phyloP scores from a whole-genome alignment of 2,888 invertebrate genomes.

The Plagiodera versicolora region DNA sequence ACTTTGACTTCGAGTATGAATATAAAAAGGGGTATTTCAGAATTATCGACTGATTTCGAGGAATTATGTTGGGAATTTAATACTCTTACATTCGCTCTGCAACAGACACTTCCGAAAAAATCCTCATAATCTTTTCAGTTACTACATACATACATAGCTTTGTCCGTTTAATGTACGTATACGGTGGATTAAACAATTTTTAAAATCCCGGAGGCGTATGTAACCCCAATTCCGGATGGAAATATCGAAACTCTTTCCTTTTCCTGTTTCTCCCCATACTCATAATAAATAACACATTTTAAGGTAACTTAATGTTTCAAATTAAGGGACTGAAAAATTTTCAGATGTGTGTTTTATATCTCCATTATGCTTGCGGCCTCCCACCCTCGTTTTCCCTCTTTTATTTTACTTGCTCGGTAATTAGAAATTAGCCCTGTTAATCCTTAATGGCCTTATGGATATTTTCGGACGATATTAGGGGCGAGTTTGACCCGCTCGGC shows the following conservation, averaged over 20 bases:
- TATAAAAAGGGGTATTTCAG: background rate
- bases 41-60: background rate
- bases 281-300: slow-evolving; percentile 52
- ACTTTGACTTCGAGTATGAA: too few relatives aligned
- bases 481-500: slow-evolving; percentile 39
- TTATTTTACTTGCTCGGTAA: slow-evolving; percentile 49
- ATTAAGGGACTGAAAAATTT: slow-evolving; percentile 51
- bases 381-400: slow-evolving; percentile 37
- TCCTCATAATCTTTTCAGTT: slow-evolving; percentile 52
- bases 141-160: slow-evolving; percentile 48
- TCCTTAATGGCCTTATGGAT: slow-evolving; percentile 47
- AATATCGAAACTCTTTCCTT: slow-evolving; percentile 46
- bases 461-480: slow-evolving; percentile 45
- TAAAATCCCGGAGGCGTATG: slow-evolving; percentile 43
- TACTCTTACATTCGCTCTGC: slow-evolving; percentile 35
- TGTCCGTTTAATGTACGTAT: slow-evolving; percentile 48
- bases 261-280: slow-evolving; percentile 38
- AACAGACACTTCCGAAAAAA: slow-evolving; percentile 43
- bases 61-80: slow-evolving; percentile 27
- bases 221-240: slow-evolving; percentile 38
- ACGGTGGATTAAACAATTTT: slow-evolving; percentile 51
- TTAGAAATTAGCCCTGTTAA: slow-evolving; percentile 48
- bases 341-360: slow-evolving; percentile 42
- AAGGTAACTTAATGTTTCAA: slow-evolving; percentile 52
- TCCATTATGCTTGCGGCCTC: slow-evolving; percentile 33